Conservation (phyloP, 2,113 vertebrate genomes). For the Odobenus rosmarus region DNA sequence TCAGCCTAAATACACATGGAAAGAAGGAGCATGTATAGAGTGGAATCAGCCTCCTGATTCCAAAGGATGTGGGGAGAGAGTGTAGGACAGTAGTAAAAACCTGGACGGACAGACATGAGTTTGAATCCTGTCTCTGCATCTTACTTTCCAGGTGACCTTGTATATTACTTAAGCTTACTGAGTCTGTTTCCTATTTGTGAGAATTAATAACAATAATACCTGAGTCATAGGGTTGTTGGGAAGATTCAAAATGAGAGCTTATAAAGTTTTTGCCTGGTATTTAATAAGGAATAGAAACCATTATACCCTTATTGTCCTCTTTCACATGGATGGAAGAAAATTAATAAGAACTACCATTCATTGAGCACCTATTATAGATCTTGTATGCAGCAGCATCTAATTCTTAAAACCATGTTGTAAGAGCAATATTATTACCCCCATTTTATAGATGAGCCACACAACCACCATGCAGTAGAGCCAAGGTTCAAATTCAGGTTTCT, state of each 20-base stretch:
- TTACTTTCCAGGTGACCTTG: not conserved
- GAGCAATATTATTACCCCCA: not conserved
- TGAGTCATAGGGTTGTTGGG: not conserved
- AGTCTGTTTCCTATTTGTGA: not conserved
- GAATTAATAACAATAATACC: not conserved
- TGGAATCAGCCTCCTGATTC: not conserved
- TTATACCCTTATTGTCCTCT: not conserved
- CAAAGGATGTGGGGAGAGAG: not conserved
- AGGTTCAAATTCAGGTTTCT: not conserved
- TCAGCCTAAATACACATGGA: slow-evolving; percentile 50
- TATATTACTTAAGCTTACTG: not conserved
- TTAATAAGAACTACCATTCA: not conserved
- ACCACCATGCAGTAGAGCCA: not conserved
- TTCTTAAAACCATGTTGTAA: not conserved
- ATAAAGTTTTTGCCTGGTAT: not conserved
- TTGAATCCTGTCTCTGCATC: not conserved
- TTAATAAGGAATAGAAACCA: not conserved
- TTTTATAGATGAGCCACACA: not conserved
- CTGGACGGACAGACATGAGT: not conserved
- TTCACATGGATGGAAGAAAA: not conserved
- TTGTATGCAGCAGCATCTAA: not conserved
- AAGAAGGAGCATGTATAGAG: slow-evolving; percentile 31
- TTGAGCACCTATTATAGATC: not conserved
- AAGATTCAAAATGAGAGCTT: not conserved
- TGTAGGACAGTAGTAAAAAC: too few species aligned